These are phyloP conservation scores for Alligator sinensis DNA, from an alignment of 2,113 vertebrate species.

Conservation along the genomic window DNA sequence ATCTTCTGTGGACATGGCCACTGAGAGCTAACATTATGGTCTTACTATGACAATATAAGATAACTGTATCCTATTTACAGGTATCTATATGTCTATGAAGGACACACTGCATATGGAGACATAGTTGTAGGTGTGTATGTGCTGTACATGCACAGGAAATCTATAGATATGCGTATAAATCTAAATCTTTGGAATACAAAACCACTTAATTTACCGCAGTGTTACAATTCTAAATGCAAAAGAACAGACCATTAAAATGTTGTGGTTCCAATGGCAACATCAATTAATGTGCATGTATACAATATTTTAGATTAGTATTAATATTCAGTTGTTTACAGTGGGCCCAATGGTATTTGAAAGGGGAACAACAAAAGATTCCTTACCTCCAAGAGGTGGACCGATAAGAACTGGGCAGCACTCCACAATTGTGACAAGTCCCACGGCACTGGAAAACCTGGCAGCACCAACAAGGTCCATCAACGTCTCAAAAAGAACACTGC, in stretches of 20 bases:
- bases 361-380: slow-evolving; percentile 29
- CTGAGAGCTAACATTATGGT: no score
- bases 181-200: not conserved
- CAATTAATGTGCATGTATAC: not conserved
- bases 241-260: not conserved
- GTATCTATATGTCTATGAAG: not conserved
- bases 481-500: slow-evolving; percentile 94
- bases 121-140: not conserved
- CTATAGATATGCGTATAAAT: not conserved
- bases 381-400: slow-evolving; percentile 96
- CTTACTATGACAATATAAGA: no score
- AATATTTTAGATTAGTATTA: slow-evolving; percentile 7
- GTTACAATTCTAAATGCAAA: not conserved
- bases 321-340: not conserved
- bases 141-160: rapidly evolving
- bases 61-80: not conserved
- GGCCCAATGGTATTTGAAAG: not conserved
- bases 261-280: not conserved
- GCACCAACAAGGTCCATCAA: slow-evolving; percentile 96
- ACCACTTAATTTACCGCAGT: not conserved
- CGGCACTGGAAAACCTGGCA: slow-evolving; percentile 93
- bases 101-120: not conserved
- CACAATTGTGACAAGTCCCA: slow-evolving; percentile 94
- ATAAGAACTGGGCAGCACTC: slow-evolving; percentile 95
- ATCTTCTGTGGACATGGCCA: no score